Conservation (phyloP, 1,140 invertebrate genomes). For the Papilio helenus region DNA sequence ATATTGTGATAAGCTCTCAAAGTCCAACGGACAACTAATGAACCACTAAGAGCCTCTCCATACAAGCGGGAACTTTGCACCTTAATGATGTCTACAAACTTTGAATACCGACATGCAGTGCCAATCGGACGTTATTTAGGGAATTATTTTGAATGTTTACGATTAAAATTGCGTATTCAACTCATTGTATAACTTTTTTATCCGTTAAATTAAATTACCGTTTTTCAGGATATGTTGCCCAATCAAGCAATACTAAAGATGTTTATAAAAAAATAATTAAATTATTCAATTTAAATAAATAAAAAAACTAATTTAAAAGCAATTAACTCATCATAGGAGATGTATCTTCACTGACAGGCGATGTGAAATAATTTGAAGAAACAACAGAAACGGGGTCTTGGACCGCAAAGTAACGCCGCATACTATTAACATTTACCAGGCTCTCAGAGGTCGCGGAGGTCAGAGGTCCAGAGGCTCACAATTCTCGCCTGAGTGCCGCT, state of each 20-base stretch:
- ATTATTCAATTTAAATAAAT: background rate
- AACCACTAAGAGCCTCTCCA: constrained; percentile 17
- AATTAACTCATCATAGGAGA: background rate
- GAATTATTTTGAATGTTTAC: background rate
- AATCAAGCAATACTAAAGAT: background rate
- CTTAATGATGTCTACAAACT: background rate
- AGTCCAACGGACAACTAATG: background rate
- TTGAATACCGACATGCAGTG: background rate
- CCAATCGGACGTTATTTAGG: background rate
- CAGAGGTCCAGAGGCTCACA: constrained; percentile 22
- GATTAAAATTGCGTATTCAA: background rate
- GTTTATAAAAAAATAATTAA: background rate
- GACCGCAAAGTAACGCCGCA: constrained; percentile 14
- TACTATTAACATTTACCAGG: constrained; percentile 24
- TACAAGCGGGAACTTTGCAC: background rate
- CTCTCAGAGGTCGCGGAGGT: constrained; percentile 10
- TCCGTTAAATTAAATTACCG: too few species aligned
- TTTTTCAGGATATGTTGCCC: too few species aligned
- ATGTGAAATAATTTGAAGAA: constrained; percentile 5
- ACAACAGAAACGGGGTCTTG: background rate
- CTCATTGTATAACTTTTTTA: too few species aligned
- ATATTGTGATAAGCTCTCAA: constrained; percentile 27
- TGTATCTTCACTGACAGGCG: constrained; percentile 1
- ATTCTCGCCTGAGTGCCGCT: constrained; percentile 30
- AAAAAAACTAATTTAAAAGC: constrained; percentile 16